Base-by-base conservation (phyloP, 2,888 invertebrate species). In the Halictus quadricinctus region DNA sequence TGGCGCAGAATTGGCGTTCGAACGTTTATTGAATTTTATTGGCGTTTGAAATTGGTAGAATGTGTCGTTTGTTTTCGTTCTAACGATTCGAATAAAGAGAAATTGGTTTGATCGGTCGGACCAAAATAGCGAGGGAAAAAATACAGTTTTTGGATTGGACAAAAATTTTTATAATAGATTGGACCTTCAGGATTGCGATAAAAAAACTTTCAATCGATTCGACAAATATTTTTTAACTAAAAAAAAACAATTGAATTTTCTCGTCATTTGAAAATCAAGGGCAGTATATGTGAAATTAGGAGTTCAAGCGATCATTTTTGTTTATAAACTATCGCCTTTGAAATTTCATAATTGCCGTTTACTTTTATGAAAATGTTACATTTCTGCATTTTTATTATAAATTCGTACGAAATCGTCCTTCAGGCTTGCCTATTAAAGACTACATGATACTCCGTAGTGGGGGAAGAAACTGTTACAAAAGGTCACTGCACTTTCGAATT, bases 401-500 rank as follows among this genome's bases (percentile, higher is more conserved):
- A 8, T 72, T 10, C 18, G 13, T 13, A 18, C 29, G 54, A 60
- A 72, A 70, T 70, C 60, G 13, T 66, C 50, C 13, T 3, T 73
- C 43, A 77, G 77, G 69, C 66, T 79, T 77, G 50, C 12, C 50
- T 81, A 76, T 76, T 79, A 60, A 84, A 98, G 98, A 98, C 7
- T 98, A 98, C 95, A 97, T 99, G 96, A 58, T 36, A 4, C 4
- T 36, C 36, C 36, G 4, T 36, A 36, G 36, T 36, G 4, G 4
- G 5, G 4, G 4, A 36, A 36, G 36, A 36, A n/a, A n/a, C 2
- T n/a, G 10, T 50, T 50, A 50, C 18, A 50, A 18, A 6, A 50
- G 48, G 13, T 6, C 50, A 7, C 7, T 18, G 21, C 8, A 21
- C 54, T 8, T 21, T 18, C 2, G 4, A 54, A 54, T 21, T 54